Percentiles rank a stretch among this genome's conserved stretches.
phyloP scores from a whole-genome alignment of 2,113 vertebrate genomes.

The Eidolon helvum region DNA sequence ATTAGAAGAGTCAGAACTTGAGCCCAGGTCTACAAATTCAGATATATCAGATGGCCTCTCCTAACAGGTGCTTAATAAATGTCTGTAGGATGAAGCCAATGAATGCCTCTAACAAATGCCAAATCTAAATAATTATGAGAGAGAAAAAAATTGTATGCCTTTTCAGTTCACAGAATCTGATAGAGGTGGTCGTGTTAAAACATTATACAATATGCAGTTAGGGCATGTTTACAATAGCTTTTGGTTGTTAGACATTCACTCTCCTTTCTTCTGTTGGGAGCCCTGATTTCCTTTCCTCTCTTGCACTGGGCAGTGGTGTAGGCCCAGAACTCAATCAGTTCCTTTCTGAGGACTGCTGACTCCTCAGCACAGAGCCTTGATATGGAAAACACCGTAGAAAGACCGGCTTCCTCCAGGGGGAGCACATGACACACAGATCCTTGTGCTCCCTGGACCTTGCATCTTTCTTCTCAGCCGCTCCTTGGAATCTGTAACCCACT shows the following conservation, averaged over 20 bases:
- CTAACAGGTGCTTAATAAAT: background rate
- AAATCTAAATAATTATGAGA: background rate
- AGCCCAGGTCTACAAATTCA: no score
- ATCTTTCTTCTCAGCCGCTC: background rate
- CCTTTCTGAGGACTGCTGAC: background rate
- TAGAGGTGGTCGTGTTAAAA: background rate
- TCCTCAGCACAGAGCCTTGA: background rate
- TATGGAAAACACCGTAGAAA: background rate
- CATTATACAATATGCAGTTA: no score
- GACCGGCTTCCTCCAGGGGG: background rate
- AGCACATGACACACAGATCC: fast-evolving
- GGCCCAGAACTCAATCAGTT: fast-evolving
- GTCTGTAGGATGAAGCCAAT: background rate
- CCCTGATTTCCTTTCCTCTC: background rate
- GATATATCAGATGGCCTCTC: background rate
- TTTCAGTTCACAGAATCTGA: background rate
- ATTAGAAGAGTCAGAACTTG: background rate
- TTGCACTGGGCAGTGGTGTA: background rate
- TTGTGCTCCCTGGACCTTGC: background rate
- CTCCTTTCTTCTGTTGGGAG: background rate
- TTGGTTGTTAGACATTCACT: no score
- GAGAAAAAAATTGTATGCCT: background rate
- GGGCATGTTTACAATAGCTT: background rate
- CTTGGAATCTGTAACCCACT: background rate
- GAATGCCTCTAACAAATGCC: background rate